Evolutionary conservation across 2,113 vertebrate species (phyloP), one percentile per base, ranked within the genome.

Genomic region (Saguinus midas): DNA sequence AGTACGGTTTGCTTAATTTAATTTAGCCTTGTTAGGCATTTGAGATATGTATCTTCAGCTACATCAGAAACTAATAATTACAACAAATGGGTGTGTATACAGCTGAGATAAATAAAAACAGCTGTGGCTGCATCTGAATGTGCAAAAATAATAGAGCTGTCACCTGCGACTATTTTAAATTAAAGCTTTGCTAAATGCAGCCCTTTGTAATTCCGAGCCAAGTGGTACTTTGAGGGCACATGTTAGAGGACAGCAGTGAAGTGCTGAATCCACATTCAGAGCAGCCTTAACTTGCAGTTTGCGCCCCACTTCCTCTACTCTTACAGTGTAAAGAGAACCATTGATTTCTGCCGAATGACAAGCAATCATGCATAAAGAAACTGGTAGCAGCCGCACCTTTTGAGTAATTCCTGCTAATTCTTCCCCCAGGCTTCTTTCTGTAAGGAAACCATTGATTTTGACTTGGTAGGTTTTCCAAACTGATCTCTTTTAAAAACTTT

Each of bases 331-430:
- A 97, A 98, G 79, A 64, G 84, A 97, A 82, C 79, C 96, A 98
- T 89, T 97, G 98, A 98, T 98, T 98, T 98, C 96, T 98, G 93
- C 76, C 97, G 92, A 95, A 75, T 95, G 95, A 98, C 93, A 97
- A 96, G 94, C 97, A 97, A 89, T 94, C 91, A 97, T 95, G 97
- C 97, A 97, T 96, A 96, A 16, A 98, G 16, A 97, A 98, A 96
- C 78, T 84, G 96, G 97, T 68, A 98, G 97, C 97, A 97, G 95
- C 96, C 21, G 1, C 95, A 94, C 82, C 84, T 35, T 48, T 66
- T 73, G 7, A 95, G 78, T 96, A 93, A 98, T 96, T 97, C 70
- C 84, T 94, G 50, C 73, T 98, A 97, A 98, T 98, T 97, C 90
- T 98, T 68, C 93, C 97, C 85, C 37, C 10, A 18, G 96, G 97